Conservation (phyloP, 1,140 invertebrate species). For the Apolygus lucorum region DNA sequence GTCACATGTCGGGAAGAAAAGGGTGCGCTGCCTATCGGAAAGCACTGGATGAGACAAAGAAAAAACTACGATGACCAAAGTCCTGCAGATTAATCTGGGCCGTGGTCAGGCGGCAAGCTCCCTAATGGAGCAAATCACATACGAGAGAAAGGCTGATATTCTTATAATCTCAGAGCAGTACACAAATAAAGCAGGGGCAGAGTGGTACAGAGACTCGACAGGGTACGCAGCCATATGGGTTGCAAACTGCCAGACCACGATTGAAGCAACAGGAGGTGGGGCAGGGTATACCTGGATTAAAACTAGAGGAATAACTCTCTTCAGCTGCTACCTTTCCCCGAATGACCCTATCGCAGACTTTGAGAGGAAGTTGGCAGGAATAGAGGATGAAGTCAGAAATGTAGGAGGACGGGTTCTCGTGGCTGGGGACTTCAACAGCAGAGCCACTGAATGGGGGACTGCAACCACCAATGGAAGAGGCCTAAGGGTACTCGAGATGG, state of each 20-base stretch:
- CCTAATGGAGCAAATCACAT: not conserved
- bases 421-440: conserved; percentile 33
- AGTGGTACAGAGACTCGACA: not conserved
- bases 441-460: conserved; percentile 31
- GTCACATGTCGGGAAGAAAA: not conserved
- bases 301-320: conserved; percentile 13
- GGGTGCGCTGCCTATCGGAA: not conserved
- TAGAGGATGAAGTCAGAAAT: not conserved
- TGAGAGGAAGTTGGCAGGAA: not conserved
- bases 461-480: conserved; percentile 29
- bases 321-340: conserved; percentile 29
- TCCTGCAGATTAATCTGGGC: not conserved
- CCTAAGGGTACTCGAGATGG: conserved; percentile 23
- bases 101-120: not conserved
- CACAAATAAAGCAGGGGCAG: not conserved
- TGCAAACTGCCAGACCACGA: too few relatives aligned
- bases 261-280: too few relatives aligned
- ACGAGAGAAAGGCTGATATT: not conserved
- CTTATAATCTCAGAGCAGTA: not conserved
- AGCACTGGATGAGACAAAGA: not conserved
- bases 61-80: not conserved
- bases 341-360: conserved; percentile 12
- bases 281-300: too few relatives aligned
- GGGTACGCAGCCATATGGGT: not conserved
- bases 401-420: conserved; percentile 19